phyloP scores from a whole-genome alignment of 2,797 vertebrate species.

The Leucoraja ocellata region DNA sequence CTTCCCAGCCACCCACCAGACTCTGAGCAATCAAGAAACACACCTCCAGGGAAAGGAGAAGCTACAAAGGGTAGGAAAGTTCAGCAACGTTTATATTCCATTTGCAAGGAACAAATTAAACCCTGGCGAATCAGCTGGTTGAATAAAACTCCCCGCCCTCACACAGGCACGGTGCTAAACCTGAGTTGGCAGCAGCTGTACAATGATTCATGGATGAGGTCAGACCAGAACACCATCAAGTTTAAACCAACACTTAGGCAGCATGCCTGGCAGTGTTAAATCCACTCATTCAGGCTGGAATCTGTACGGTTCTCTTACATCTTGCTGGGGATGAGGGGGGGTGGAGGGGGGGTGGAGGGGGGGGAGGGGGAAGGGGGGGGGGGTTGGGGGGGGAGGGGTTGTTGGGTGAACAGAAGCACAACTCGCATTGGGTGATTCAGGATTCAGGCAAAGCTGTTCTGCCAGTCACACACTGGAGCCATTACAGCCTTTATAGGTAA shows the following conservation, averaged over 20 bases:
- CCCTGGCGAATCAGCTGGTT: neutral
- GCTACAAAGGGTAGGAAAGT: neutral
- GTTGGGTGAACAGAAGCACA: no score
- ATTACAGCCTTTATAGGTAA: no score
- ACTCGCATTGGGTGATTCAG: no score
- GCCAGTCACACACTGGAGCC: no score
- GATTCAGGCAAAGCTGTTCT: no score
- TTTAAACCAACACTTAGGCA: slow-evolving; percentile 21
- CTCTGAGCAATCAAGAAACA: no score
- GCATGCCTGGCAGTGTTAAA: neutral
- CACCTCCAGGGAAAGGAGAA: no score
- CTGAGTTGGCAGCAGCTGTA: neutral
- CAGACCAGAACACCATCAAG: neutral
- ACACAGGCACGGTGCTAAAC: neutral
- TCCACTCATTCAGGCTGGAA: slow-evolving; percentile 10
- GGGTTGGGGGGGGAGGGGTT: no score
- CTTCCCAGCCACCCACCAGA: no score
- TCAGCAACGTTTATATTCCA: neutral
- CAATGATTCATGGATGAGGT: neutral
- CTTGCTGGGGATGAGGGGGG: neutral
- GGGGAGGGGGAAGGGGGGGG: no score
- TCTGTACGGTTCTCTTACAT: neutral
- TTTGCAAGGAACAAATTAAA: neutral
- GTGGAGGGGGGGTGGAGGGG: neutral
- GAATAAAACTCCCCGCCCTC: neutral